Conservation (phyloP, 2,888 invertebrate species). For the Morpho deidamia region DNA sequence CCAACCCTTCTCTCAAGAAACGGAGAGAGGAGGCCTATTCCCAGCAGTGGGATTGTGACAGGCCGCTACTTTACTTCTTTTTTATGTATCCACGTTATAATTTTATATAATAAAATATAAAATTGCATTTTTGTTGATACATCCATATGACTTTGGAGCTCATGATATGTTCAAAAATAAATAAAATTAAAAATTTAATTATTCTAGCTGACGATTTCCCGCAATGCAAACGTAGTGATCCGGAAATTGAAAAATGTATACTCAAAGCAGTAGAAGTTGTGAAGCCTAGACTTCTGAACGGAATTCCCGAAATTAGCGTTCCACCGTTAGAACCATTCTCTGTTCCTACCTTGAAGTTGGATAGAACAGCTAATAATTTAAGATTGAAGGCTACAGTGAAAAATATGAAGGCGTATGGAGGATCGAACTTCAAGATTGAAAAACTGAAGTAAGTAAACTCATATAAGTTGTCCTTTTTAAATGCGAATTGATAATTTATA, state of each 20-base stretch:
- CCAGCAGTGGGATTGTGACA: too few species aligned
- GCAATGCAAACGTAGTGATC: constrained; percentile 80
- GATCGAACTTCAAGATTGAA: constrained; percentile 80
- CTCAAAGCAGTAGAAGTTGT: constrained; percentile 78
- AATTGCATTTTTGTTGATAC: too few species aligned
- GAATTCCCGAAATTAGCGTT: constrained; percentile 81
- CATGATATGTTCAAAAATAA: background rate
- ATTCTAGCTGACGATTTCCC: constrained; percentile 79
- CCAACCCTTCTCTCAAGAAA: too few species aligned
- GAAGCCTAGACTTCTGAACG: constrained; percentile 75
- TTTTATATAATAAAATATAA: too few species aligned
- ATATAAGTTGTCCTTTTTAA: too few species aligned
- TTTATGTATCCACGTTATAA: too few species aligned
- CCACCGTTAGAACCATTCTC: constrained; percentile 84
- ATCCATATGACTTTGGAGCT: too few species aligned
- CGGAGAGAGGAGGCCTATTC: too few species aligned
- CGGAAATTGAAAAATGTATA: constrained; percentile 80
- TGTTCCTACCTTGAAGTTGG: constrained; percentile 82
- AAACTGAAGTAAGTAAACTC: constrained; percentile 78
- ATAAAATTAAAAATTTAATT: background rate
- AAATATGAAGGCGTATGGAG: constrained; percentile 81
- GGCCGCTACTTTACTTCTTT: too few species aligned
- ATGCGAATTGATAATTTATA: too few species aligned
- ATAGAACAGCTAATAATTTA: constrained; percentile 83
- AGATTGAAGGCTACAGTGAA: constrained; percentile 82